A percentile compares a stretch with the other conserved stretches of the same genome.
Evolutionary conservation across 1,140 invertebrate genomes (phyloP).

Genomic region (Atta colombica): DNA sequence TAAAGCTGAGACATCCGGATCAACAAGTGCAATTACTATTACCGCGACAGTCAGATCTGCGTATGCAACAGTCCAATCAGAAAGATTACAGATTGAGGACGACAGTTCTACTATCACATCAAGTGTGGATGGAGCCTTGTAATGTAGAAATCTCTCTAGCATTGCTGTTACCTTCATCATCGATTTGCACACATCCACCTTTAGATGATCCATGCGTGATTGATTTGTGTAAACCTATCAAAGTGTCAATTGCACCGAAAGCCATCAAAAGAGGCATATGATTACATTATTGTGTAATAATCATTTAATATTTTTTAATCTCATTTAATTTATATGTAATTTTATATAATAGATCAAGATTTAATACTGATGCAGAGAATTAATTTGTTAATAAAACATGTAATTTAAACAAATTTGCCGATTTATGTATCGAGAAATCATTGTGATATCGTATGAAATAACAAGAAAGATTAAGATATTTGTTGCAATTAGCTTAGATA

Average conservation of each 20-base stretch:
- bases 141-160: conserved; percentile 95
- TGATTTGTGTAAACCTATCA: conserved; percentile 95
- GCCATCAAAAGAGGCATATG: conserved; percentile 93
- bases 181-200: conserved; percentile 85
- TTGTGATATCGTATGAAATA: not conserved
- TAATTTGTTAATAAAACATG: conserved; percentile 27
- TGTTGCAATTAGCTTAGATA: not conserved
- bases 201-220: conserved; percentile 90
- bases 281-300: conserved; percentile 62
- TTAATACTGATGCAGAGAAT: conserved; percentile 6
- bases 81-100: conserved; percentile 93
- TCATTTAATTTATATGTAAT: not conserved
- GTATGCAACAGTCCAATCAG: conserved; percentile 83
- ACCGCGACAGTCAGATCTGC: conserved; percentile 91
- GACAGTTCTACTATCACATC: conserved; percentile 95
- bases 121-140: conserved; percentile 95
- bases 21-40: conserved; percentile 94
- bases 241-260: conserved; percentile 95
- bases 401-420: conserved; percentile 1
- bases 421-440: not conserved
- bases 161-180: conserved; percentile 91
- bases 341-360: conserved; percentile 12
- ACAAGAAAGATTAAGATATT: not conserved
- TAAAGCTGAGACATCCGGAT: conserved; percentile 97
- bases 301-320: conserved; percentile 37